A percentile compares a stretch with the other conserved stretches of the same genome.
phyloP scores from a whole-genome alignment of 30 jellyfish, hydroid and myxozoan genomes.

The Sanderia malayensis region DNA sequence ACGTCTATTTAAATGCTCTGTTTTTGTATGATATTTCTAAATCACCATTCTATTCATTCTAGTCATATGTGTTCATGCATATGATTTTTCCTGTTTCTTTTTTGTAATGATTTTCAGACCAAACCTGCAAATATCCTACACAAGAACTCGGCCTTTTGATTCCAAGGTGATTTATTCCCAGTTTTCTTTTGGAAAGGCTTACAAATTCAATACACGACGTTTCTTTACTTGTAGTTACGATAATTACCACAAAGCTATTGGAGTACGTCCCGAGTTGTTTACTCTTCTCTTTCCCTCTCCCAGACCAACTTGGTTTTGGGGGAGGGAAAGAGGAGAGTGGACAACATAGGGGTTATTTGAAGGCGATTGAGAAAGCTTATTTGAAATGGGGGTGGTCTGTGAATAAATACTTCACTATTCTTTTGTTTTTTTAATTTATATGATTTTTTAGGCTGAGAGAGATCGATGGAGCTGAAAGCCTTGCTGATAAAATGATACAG shows the following conservation, averaged over 20 bases:
- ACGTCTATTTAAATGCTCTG: not conserved
- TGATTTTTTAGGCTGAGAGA: constrained; percentile 28
- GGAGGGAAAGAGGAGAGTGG: not conserved
- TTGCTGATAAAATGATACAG: constrained; percentile 77
- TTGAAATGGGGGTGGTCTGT: not conserved
- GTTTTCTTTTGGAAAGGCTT: too few relatives aligned
- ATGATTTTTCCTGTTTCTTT: too few relatives aligned
- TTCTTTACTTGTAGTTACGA: too few relatives aligned
- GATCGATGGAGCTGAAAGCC: constrained; percentile 55
- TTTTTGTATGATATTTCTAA: not conserved
- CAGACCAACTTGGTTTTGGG: not conserved
- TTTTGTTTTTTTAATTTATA: too few relatives aligned
- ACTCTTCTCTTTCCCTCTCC: not conserved
- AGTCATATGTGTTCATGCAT: too few relatives aligned
- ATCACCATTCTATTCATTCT: not conserved
- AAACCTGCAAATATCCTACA: not conserved
- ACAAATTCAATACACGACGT: too few relatives aligned
- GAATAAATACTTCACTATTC: too few relatives aligned
- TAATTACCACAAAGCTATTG: too few relatives aligned
- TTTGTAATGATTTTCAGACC: constrained; percentile 6
- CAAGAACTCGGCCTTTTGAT: constrained; percentile 5
- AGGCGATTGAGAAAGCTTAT: too few relatives aligned
- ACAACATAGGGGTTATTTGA: not conserved
- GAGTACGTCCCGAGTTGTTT: too few relatives aligned
- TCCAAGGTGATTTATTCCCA: constrained; percentile 2